Evolutionary conservation across 2,113 vertebrate species (phyloP).

Genomic region (Melierax canorus): DNA sequence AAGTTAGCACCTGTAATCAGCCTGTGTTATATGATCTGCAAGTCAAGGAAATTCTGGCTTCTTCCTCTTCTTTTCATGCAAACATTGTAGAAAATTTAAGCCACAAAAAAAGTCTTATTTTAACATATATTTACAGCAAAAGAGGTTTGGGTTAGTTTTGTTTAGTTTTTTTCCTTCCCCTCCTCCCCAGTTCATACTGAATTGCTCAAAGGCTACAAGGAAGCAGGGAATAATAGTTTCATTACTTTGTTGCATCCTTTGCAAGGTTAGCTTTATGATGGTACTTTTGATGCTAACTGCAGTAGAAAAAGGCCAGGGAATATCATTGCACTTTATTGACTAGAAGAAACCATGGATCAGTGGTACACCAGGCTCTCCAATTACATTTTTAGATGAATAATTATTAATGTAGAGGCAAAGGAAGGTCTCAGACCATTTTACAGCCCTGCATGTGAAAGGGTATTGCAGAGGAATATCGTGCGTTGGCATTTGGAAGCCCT

Average conservation of each 20-base stretch:
- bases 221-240: background rate
- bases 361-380: background rate
- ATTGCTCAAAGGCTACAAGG: background rate
- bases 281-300: background rate
- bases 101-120: background rate
- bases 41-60: background rate
- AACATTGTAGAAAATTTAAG: background rate
- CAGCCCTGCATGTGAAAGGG: background rate
- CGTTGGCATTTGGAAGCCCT: background rate
- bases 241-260: background rate
- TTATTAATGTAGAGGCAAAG: background rate
- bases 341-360: background rate
- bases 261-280: background rate
- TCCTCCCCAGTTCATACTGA: background rate
- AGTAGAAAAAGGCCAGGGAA: background rate
- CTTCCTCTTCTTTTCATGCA: background rate
- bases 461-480: background rate
- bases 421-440: background rate
- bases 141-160: too few species aligned
- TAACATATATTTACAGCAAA: background rate
- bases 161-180: background rate
- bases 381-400: background rate
- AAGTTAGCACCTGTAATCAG: background rate
- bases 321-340: background rate
- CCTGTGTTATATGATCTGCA: background rate